Percentiles rank a stretch among this genome's conserved stretches.
Evolutionary conservation across 2,113 vertebrate species (phyloP).

Genomic region (Anoplopoma fimbria): DNA sequence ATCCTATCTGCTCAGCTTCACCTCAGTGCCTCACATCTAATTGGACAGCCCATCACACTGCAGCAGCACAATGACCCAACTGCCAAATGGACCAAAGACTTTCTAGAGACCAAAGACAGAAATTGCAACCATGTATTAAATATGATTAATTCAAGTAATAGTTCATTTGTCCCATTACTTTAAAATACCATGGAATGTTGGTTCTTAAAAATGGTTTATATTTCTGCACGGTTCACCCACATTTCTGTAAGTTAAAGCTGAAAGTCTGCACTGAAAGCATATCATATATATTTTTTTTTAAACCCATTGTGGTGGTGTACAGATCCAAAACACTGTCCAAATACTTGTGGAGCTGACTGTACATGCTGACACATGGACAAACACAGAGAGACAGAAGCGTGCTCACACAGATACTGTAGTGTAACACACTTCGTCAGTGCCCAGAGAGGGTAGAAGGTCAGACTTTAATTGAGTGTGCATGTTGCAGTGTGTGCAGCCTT

Average conservation of each 20-base stretch:
- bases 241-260: background rate
- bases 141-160: background rate
- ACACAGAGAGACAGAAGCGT: background rate
- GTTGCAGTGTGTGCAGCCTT: slow-evolving; percentile 39
- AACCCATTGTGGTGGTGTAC: background rate
- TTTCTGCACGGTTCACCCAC: background rate
- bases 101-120: no score
- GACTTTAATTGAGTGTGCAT: slow-evolving; percentile 84
- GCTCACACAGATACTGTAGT: slow-evolving; percentile 6
- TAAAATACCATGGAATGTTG: background rate
- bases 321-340: background rate
- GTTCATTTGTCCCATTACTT: background rate
- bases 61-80: background rate
- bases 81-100: background rate
- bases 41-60: background rate
- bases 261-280: no score
- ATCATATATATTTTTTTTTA: background rate
- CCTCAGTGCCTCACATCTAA: background rate
- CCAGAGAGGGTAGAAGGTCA: slow-evolving; percentile 65
- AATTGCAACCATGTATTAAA: background rate
- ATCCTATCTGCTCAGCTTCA: background rate
- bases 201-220: background rate
- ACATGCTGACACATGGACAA: background rate
- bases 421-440: slow-evolving; percentile 52
- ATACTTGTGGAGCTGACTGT: background rate